Evolutionary conservation across 2,888 invertebrate genomes (phyloP).

Genomic region (Ceriagrion tenellum): DNA sequence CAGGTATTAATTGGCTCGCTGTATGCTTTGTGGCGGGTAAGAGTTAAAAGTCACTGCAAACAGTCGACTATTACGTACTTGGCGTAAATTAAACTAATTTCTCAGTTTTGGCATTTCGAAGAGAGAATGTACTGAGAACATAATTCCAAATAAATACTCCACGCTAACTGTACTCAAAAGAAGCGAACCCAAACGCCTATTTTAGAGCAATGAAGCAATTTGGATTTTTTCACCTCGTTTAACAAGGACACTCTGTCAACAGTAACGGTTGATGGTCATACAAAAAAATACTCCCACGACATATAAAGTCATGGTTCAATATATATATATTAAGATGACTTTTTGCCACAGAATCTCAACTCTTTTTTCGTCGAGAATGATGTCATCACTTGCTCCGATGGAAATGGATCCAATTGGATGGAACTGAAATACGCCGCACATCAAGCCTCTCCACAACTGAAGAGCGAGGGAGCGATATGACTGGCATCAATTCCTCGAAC

Average conservation of each 20-base stretch:
- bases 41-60: too few species aligned
- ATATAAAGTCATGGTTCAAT: background rate
- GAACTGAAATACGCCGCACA: background rate
- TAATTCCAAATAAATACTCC: too few species aligned
- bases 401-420: background rate
- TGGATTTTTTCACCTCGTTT: too few species aligned
- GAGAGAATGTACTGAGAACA: too few species aligned
- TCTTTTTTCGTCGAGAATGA: background rate
- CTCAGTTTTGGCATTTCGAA: too few species aligned
- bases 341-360: background rate
- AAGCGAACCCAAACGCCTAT: too few species aligned
- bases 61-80: too few species aligned
- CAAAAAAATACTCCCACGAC: background rate
- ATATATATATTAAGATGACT: background rate
- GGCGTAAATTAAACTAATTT: too few species aligned
- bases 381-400: background rate
- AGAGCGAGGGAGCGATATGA: background rate
- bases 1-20: too few species aligned
- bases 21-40: too few species aligned
- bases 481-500: slow-evolving; percentile 59
- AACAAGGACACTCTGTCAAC: background rate
- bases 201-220: too few species aligned
- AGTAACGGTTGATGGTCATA: background rate
- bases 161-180: too few species aligned
- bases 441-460: background rate